Conservation (phyloP, 2,888 invertebrate species). For the Eupsilia transversa region DNA sequence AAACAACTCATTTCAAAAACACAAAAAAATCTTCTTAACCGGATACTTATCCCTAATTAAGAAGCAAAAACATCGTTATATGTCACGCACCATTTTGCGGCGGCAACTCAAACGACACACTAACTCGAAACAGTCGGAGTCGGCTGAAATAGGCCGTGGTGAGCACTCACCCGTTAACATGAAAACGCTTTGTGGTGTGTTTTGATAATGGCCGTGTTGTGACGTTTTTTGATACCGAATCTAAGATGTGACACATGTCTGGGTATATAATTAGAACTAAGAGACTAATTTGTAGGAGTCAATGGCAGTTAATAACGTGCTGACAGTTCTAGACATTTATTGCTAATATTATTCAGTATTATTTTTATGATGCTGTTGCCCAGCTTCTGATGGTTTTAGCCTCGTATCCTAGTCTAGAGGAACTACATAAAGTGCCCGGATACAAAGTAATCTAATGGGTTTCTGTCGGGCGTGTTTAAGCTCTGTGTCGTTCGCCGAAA, state of each 20-base stretch:
- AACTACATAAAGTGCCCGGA: background rate
- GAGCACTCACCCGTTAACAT: conserved; percentile 83
- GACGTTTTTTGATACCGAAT: conserved; percentile 64
- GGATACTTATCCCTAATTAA: conserved; percentile 89
- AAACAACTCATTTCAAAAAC: conserved; percentile 50
- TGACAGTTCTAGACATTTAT: conserved; percentile 9
- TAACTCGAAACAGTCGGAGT: conserved; percentile 65
- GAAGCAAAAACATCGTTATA: conserved; percentile 81
- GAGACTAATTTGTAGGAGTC: conserved; percentile 45
- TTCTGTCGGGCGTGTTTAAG: background rate
- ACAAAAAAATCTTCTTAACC: conserved; percentile 73
- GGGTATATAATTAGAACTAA: conserved; percentile 48
- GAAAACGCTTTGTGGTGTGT: conserved; percentile 75
- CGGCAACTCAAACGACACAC: conserved; percentile 76
- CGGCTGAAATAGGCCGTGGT: conserved; percentile 80
- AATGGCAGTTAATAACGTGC: conserved; percentile 25
- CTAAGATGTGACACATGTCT: conserved; percentile 62
- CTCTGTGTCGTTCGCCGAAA: background rate
- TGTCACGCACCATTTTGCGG: conserved; percentile 83
- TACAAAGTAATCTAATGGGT: background rate
- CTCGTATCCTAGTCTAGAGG: background rate
- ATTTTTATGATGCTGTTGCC: background rate
- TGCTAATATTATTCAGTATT: conserved; percentile 1
- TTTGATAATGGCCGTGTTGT: conserved; percentile 77
- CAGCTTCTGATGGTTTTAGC: background rate